Percentiles rank a stretch among this genome's conserved stretches.
Conservation (phyloP, 2,888 invertebrate species). For the Sicus ferrugineus region DNA sequence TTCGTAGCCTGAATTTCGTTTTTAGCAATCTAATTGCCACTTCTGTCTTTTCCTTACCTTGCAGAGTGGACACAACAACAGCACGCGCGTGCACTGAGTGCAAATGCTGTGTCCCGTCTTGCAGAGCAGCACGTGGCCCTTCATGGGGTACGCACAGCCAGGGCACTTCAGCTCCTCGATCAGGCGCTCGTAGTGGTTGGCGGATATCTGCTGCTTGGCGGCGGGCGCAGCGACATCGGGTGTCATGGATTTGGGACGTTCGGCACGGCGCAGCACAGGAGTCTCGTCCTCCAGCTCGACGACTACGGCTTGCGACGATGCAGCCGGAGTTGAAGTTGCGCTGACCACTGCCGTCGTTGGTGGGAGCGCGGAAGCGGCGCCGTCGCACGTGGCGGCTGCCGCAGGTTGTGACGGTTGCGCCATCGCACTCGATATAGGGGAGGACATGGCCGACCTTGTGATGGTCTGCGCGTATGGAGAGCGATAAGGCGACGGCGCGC, state of each 20-base stretch:
- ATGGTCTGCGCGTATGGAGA: background rate
- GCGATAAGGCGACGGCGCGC: background rate
- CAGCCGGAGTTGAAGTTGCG: constrained; percentile 31
- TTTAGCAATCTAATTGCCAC: too few relatives aligned
- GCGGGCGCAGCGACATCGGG: constrained; percentile 23
- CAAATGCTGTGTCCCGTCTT: constrained; percentile 62
- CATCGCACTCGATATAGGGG: too few relatives aligned
- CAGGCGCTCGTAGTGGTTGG: constrained; percentile 60
- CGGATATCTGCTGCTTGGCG: constrained; percentile 46
- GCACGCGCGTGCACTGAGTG: constrained; percentile 57
- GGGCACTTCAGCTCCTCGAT: constrained; percentile 63
- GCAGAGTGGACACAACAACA: constrained; percentile 60
- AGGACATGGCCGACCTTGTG: background rate
- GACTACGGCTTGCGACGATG: constrained; percentile 38
- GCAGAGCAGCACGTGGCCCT: constrained; percentile 60
- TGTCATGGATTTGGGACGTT: constrained; percentile 23
- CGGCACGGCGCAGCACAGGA: constrained; percentile 22
- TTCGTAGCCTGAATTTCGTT: too few relatives aligned
- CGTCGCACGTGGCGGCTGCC: background rate
- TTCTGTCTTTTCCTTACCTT: too few relatives aligned
- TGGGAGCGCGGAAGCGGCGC: background rate
- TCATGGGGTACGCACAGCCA: constrained; percentile 62
- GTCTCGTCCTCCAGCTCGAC: constrained; percentile 36
- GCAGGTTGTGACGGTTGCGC: background rate
- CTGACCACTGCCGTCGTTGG: constrained; percentile 35